Evolutionary conservation across 2,113 vertebrate genomes (phyloP).

Genomic region (Gila orcuttii): DNA sequence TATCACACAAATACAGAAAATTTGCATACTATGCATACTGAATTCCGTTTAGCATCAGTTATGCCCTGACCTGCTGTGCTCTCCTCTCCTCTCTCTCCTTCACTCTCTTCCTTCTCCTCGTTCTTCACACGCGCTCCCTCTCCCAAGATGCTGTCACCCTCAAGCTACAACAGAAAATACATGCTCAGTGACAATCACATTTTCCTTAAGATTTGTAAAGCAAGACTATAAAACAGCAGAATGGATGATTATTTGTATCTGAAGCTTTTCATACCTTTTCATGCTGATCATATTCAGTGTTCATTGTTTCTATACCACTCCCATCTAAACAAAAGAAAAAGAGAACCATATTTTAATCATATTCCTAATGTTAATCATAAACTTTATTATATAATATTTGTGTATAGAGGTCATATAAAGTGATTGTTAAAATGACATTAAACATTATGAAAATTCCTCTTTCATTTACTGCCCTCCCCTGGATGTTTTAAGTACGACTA

Average conservation of each 20-base stretch:
- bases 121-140: slow-evolving; percentile 42
- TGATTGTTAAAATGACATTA: not conserved
- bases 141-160: slow-evolving; percentile 23
- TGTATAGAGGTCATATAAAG: not conserved
- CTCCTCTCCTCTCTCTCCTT: slow-evolving; percentile 54
- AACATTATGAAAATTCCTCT: not conserved
- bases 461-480: slow-evolving; percentile 25
- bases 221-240: not conserved
- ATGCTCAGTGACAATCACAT: slow-evolving; percentile 1
- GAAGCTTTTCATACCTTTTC: slow-evolving; percentile 34
- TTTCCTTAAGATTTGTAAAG: not conserved
- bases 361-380: not conserved
- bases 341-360: not conserved
- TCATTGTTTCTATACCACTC: slow-evolving; percentile 43
- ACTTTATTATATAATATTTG: not conserved
- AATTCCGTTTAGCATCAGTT: not conserved
- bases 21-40: not conserved
- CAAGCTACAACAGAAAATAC: slow-evolving; percentile 2
- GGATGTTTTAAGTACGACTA: not conserved
- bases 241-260: not conserved
- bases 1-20: not conserved
- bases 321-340: slow-evolving; percentile 32
- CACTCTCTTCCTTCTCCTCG: slow-evolving; percentile 58
- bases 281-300: slow-evolving; percentile 42
- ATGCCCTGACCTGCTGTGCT: slow-evolving; percentile 48